Evolutionary conservation across 1,140 invertebrate genomes (phyloP), one percentile per base, ranked within the genome.

Genomic region (Drosophila gunungcola): DNA sequence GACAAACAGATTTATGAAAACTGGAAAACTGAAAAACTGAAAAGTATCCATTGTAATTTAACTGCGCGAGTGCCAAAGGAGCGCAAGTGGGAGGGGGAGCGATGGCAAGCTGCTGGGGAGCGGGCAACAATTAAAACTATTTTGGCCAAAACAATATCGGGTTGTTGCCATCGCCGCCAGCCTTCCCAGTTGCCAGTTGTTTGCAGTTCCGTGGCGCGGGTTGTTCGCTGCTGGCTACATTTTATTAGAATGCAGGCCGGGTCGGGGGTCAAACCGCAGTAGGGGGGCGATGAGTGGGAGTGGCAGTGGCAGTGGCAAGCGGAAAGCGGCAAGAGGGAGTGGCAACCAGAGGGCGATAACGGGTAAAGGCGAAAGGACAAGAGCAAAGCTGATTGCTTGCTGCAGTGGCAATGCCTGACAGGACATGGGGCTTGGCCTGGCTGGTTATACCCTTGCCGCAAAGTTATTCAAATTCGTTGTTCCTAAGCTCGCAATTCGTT

Each of bases 1-100:
- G 82, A 82, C 82, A 85, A 85, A 82, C 82, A 82, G 83, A 85
- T 88, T 85, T 85, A 85, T 88, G 80, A 75, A 85, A 85, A 88
- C 82, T 78, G 74, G 57, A 82, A 73, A 85, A 21, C 16, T 21
- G 16, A 21, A 75, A 85, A 85, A 88, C 82, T 78, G 74, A 61
- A 82, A 73, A 85, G 82, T 82, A 61, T 54, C 68, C 83, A 85
- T 85, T 82, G 82, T 74, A 75, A 75, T 75, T 75, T 75, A 61
- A 75, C 53, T 75, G 52, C 46, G 73, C 45, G 36, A 70, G 36
- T 53, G 49, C 13, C 41, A 38, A 64, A 73, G 46, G 46, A 63
- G 41, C 41, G n/a, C 16, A 1, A 1, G 16, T 21, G 16, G 16
- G 16, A 21, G 16, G 1, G 16, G 16, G 16, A 21, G 53, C 55